Percentiles rank a stretch among this genome's conserved stretches.
Conservation (phyloP, 2,797 vertebrate genomes). For the Enteromius thamalakanensis region DNA sequence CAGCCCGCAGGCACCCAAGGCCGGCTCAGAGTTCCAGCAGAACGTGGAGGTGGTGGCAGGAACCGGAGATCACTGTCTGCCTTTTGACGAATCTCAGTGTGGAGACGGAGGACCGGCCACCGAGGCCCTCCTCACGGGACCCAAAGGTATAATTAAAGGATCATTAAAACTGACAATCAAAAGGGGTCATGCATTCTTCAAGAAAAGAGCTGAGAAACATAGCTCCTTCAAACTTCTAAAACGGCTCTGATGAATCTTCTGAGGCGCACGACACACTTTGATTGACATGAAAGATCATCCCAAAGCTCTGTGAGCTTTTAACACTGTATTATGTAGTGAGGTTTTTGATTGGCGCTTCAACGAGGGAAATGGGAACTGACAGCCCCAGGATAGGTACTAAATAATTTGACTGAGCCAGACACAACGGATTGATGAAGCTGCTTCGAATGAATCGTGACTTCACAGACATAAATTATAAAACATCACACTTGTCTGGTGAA, state of each 20-base stretch:
- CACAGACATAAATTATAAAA: constrained; percentile 32
- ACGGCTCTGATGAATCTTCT: constrained; percentile 37
- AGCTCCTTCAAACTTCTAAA: constrained; percentile 9
- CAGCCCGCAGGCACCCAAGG: constrained; percentile 82
- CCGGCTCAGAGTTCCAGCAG: constrained; percentile 88
- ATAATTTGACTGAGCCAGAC: constrained; percentile 48
- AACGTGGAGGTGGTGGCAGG: constrained; percentile 92
- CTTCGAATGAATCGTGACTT: constrained; percentile 28
- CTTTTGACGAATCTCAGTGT: constrained; percentile 95
- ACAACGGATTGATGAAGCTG: constrained; percentile 34
- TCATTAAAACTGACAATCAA: background rate
- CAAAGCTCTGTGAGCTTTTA: constrained; percentile 30
- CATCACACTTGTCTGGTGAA: constrained; percentile 37
- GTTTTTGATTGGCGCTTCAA: constrained; percentile 40
- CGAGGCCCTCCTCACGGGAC: constrained; percentile 94
- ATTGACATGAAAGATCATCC: constrained; percentile 47
- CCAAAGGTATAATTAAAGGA: constrained; percentile 86
- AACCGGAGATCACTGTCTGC: constrained; percentile 95
- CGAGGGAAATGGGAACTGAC: constrained; percentile 38
- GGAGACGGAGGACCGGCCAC: constrained; percentile 94
- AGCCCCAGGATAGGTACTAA: constrained; percentile 32
- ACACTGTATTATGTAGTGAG: constrained; percentile 30
- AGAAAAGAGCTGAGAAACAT: background rate
- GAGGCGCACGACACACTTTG: constrained; percentile 13
- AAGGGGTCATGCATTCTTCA: background rate